Evolutionary conservation across 2,797 vertebrate species (phyloP).

Genomic region (Micrastur ruficollis): DNA sequence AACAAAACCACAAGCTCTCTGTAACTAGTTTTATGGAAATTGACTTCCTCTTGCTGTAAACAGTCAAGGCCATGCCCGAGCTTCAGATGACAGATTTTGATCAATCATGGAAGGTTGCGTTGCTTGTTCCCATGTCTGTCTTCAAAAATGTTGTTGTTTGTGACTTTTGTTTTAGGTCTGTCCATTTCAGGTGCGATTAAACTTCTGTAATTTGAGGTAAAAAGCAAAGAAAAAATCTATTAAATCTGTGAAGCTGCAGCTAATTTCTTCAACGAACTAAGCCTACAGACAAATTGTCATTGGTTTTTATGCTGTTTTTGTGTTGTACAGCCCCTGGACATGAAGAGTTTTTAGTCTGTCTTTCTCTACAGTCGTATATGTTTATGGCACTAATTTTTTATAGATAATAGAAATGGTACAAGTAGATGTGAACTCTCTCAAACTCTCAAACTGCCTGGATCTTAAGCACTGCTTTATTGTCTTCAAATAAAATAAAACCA

Average conservation of each 20-base stretch:
- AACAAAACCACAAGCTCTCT: too few species aligned
- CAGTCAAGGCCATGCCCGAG: background rate
- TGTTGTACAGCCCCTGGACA: background rate
- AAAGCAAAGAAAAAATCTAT: background rate
- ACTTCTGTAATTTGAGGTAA: background rate
- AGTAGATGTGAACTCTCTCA: background rate
- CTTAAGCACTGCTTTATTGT: background rate
- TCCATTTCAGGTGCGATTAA: background rate
- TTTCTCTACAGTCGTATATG: too few species aligned
- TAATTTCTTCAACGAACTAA: background rate
- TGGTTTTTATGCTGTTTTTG: too few species aligned
- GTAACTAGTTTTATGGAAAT: background rate
- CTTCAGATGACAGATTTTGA: background rate
- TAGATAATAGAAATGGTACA: background rate
- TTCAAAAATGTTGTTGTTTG: background rate
- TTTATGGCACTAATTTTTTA: background rate
- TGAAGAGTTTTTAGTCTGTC: background rate
- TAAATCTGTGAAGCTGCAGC: background rate
- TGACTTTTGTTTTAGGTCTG: background rate
- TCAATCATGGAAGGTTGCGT: rapidly evolving
- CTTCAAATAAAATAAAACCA: background rate
- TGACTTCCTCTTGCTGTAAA: background rate
- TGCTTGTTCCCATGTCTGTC: background rate
- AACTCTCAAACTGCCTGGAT: background rate
- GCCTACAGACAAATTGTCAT: too few species aligned